phyloP scores from a whole-genome alignment of 2,888 invertebrate species.

The Andrena dorsata region DNA sequence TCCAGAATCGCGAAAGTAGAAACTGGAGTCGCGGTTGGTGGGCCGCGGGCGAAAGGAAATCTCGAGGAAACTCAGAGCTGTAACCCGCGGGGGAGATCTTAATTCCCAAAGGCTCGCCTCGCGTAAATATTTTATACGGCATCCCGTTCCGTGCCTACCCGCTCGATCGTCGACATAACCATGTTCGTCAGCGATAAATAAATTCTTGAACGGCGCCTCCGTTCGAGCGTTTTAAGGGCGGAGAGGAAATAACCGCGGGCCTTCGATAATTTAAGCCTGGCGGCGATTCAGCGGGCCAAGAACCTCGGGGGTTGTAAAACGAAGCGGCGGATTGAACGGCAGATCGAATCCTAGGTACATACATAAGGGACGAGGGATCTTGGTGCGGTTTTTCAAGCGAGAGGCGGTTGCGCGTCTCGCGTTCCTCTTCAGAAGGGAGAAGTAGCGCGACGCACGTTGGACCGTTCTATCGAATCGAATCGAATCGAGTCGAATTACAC shows the following conservation, averaged over 20 bases:
- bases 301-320: not conserved
- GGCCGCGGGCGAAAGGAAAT: constrained; percentile 7
- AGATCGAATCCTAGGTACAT: constrained; percentile 2
- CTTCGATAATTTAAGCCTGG: constrained; percentile 24
- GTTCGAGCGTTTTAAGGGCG: not conserved
- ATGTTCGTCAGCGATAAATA: constrained; percentile 12
- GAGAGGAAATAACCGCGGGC: not conserved
- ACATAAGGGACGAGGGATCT: constrained; percentile 1
- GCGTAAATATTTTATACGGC: constrained; percentile 36
- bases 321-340: not conserved
- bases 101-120: constrained; percentile 10
- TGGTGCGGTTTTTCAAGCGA: not conserved
- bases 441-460: not conserved
- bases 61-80: not conserved
- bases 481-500: constrained; percentile 25
- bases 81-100: constrained; percentile 1
- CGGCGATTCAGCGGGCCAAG: constrained; percentile 4
- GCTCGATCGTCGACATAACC: not conserved
- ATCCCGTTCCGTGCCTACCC: constrained; percentile 9
- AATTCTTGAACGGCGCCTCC: constrained; percentile 8
- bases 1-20: not conserved
- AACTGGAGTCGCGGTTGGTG: not conserved
- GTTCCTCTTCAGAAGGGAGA: not conserved
- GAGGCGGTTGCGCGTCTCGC: not conserved
- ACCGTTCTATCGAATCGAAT: constrained; percentile 12